Conservation (phyloP, 1,140 invertebrate genomes). For the Scylla paramamosain region DNA sequence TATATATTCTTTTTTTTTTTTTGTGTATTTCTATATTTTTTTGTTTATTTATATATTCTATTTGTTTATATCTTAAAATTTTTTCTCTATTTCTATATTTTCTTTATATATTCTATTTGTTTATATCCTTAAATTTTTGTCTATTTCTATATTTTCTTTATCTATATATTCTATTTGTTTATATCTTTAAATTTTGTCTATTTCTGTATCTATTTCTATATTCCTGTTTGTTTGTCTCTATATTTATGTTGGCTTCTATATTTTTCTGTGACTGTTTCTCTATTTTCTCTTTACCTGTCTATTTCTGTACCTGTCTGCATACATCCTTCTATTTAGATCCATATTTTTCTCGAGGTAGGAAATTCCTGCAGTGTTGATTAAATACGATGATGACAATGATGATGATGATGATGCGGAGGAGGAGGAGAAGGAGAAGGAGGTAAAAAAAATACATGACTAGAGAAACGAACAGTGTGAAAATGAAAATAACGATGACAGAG, state of each 20-base stretch:
- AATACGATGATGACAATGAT: constrained; percentile 10
- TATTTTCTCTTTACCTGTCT: background rate
- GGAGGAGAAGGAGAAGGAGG: background rate
- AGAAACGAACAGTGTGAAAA: background rate
- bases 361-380: background rate
- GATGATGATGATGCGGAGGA: background rate
- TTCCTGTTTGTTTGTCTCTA: constrained; percentile 5
- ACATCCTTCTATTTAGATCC: too few relatives aligned
- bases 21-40: too few relatives aligned
- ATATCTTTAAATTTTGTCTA: constrained; percentile 18
- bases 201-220: constrained; percentile 14
- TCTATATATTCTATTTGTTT: background rate
- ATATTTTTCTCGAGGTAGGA: background rate
- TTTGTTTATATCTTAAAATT: too few relatives aligned
- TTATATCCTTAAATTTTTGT: too few relatives aligned
- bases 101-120: too few relatives aligned
- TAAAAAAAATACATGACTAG: background rate
- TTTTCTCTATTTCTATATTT: too few relatives aligned
- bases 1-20: background rate
- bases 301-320: background rate
- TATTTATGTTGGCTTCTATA: background rate
- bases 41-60: too few relatives aligned
- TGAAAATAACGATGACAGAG: too few relatives aligned
- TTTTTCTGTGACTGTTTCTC: too few relatives aligned
- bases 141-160: background rate